phyloP scores from a whole-genome alignment of 2,113 vertebrate genomes.

The Tupaia tana region DNA sequence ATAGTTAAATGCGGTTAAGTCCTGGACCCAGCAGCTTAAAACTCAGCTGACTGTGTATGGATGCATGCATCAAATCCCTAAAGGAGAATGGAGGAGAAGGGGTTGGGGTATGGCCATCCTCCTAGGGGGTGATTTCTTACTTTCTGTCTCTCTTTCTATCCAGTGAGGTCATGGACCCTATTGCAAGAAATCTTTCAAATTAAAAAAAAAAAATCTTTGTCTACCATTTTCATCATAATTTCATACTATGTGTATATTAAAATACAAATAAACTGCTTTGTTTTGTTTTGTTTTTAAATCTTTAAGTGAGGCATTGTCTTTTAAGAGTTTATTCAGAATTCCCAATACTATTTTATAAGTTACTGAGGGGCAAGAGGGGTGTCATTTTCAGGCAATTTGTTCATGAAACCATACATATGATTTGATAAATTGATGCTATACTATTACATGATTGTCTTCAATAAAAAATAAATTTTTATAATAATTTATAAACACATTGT shows the following conservation, averaged over 20 bases:
- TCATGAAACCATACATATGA: neutral
- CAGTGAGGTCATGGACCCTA: too few species aligned
- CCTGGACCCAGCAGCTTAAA: too few species aligned
- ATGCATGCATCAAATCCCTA: too few species aligned
- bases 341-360: slow-evolving; percentile 23
- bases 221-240: slow-evolving; percentile 18
- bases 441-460: neutral
- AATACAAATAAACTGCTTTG: slow-evolving; percentile 27
- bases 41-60: too few species aligned
- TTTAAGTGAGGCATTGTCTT: neutral
- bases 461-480: slow-evolving; percentile 12
- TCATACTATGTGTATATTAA: neutral
- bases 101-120: too few species aligned
- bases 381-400: slow-evolving; percentile 14
- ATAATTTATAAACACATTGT: neutral
- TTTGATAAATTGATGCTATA: neutral
- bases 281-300: neutral
- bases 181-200: too few species aligned
- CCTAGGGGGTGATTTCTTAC: too few species aligned
- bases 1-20: too few species aligned
- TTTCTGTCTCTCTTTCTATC: too few species aligned
- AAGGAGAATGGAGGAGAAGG: too few species aligned
- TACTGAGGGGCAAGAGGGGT: neutral
- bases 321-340: slow-evolving; percentile 21
- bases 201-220: neutral